These are phyloP conservation scores for Phortica magna DNA, from an alignment of 2,888 invertebrate species.

Conservation along the genomic window DNA sequence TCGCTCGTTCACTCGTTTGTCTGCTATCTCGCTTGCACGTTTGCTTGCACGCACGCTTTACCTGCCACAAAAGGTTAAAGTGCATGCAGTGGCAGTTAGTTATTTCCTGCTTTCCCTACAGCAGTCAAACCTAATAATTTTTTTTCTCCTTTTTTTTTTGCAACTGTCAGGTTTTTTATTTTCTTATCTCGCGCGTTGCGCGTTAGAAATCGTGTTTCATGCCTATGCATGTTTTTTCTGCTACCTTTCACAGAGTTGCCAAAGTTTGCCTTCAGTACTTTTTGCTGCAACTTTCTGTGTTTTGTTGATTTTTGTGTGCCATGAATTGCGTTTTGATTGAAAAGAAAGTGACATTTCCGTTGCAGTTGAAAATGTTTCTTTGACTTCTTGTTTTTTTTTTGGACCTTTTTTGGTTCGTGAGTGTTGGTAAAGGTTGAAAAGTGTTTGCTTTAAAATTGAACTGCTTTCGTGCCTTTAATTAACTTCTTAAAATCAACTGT, in stretches of 20 bases:
- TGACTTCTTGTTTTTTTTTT: conserved; percentile 49
- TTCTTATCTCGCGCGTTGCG: conserved; percentile 30
- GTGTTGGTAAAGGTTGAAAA: conserved; percentile 45
- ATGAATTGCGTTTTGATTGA: conserved; percentile 72
- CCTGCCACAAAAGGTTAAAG: conserved; percentile 58
- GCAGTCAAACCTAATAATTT: not conserved
- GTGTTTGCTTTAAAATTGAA: conserved; percentile 42
- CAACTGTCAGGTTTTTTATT: conserved; percentile 30
- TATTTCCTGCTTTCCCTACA: conserved; percentile 35
- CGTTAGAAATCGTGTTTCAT: conserved; percentile 25
- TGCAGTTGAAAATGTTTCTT: conserved; percentile 44
- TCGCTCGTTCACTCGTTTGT: conserved; percentile 24
- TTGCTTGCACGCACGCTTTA: not conserved
- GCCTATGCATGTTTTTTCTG: conserved; percentile 19
- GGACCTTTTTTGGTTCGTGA: not conserved
- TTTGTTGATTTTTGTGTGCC: conserved; percentile 55
- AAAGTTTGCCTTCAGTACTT: conserved; percentile 21
- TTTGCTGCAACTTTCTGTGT: not conserved
- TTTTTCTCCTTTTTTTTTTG: conserved; percentile 40
- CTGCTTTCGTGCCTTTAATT: conserved; percentile 15
- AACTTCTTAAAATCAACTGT: conserved; percentile 21
- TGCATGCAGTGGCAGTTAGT: conserved; percentile 63
- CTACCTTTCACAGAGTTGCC: conserved; percentile 48
- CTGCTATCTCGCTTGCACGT: not conserved
- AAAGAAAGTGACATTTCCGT: conserved; percentile 72